Percentiles rank a stretch among this genome's conserved stretches.
Conservation (phyloP, 2,888 invertebrate species). For the Trichopoda pennipes region DNA sequence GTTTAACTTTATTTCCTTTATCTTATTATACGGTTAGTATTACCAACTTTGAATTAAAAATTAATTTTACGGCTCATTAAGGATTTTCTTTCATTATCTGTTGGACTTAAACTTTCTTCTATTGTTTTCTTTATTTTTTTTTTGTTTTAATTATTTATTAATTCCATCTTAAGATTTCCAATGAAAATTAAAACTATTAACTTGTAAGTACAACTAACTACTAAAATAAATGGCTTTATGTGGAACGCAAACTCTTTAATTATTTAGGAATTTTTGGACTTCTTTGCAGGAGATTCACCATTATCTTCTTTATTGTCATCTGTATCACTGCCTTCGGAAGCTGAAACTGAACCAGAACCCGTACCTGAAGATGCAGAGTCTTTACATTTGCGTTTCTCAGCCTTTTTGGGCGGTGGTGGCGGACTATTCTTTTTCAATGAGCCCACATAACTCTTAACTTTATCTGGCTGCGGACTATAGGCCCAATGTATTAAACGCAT, state of each 20-base stretch:
- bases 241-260: conserved; percentile 36
- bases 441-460: conserved; percentile 84
- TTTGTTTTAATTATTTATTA: neutral
- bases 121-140: neutral
- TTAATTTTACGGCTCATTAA: too few relatives aligned
- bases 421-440: conserved; percentile 69
- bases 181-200: conserved; percentile 51
- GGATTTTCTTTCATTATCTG: too few relatives aligned
- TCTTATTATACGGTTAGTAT: too few relatives aligned
- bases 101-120: neutral
- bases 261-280: conserved; percentile 67
- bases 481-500: conserved; percentile 88
- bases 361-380: conserved; percentile 42
- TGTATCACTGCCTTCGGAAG: conserved; percentile 58
- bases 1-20: too few relatives aligned
- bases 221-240: conserved; percentile 36
- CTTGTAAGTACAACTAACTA: conserved; percentile 61
- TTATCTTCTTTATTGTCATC: conserved; percentile 57
- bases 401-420: conserved; percentile 59
- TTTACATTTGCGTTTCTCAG: conserved; percentile 81
- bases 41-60: too few relatives aligned
- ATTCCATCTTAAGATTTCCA: conserved; percentile 5
- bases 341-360: conserved; percentile 39
- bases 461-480: conserved; percentile 87
- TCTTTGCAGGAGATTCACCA: conserved; percentile 71